Base-by-base conservation (phyloP, 2,113 vertebrate genomes). In the Mellivora capensis region DNA sequence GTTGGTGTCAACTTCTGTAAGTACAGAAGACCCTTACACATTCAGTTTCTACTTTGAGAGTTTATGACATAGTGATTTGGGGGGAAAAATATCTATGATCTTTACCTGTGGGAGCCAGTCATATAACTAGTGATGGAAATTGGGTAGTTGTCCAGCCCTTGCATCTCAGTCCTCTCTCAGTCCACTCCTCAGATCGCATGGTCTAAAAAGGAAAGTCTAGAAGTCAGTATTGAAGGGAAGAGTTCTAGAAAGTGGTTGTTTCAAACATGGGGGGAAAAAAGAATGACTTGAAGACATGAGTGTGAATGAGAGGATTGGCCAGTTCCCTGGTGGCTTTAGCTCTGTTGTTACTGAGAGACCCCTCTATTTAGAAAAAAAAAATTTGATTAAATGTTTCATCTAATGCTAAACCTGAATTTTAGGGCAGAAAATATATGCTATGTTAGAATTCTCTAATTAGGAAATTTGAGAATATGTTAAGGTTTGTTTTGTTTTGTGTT, bases 381-480 rank as follows among this genome's bases (percentile, higher is more conserved):
- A 29, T 29, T 71, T 69, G 15, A 59, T 71, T 85, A 64, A 83
- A 74, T 74, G 7, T 42, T 89, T 69, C 69, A 67, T 59, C 57
- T 62, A 90, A 34, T 14, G 18, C 59, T 83, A 71, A 76, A 15
- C 64, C 34, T 93, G 18, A 90, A 59, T 80, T 94, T 89, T 18
- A 37, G 69, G 67, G 12, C 47, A 71, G 44, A 92, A 83, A 81
- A 64, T 91, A 64, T 77, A 81, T 86, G 18, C 10, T 85, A 2
- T 72, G 52, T 90, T 95, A 97, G 74, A 85, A 72, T 95, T 93
- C 72, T 93, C 71, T 52, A 39, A 42, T 84, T 96, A 11, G 49
- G 77, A 87, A 54, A 87, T 92, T 72, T 92, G 84, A 92, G 15
- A 67, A 76, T 25, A 81, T 87, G 3, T 9, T 9, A 76, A 87